A percentile compares a stretch with the other conserved stretches of the same genome.
Evolutionary conservation across 2,888 invertebrate species (phyloP).

Genomic region (Ophion obscuratus): DNA sequence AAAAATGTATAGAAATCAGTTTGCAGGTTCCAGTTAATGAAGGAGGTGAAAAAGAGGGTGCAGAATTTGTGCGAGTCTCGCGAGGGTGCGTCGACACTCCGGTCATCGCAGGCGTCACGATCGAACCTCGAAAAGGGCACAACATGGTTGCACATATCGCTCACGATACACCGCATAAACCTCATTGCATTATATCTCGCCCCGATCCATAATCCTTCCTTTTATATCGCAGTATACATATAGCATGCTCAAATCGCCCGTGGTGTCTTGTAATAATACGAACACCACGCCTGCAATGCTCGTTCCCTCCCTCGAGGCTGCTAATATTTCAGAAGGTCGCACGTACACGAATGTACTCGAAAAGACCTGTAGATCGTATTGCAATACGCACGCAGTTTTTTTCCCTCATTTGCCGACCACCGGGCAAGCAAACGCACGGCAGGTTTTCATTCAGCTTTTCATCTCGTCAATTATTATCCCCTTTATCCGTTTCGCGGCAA

Average conservation of each 20-base stretch:
- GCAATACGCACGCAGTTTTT: constrained; percentile 43
- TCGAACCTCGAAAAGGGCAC: constrained; percentile 4
- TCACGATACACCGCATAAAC: background rate
- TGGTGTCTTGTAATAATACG: constrained; percentile 46
- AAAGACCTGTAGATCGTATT: constrained; percentile 28
- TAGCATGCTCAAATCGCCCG: constrained; percentile 24
- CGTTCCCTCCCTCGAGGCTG: constrained; percentile 38
- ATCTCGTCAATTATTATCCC: background rate
- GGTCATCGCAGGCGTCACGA: constrained; percentile 1
- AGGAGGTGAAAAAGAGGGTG: no score
- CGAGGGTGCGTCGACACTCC: constrained; percentile 2
- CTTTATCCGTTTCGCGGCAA: background rate
- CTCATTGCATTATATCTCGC: constrained; percentile 3
- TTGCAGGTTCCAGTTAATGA: no score
- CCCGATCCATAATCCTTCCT: constrained; percentile 12
- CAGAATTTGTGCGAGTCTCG: constrained; percentile 6
- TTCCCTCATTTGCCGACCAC: constrained; percentile 14
- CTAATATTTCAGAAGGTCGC: constrained; percentile 53
- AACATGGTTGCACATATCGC: no score
- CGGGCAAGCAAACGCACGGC: background rate
- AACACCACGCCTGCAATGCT: constrained; percentile 12
- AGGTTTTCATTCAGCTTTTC: constrained; percentile 32
- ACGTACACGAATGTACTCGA: constrained; percentile 13
- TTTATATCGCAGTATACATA: background rate
- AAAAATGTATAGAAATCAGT: no score